Base-by-base conservation (phyloP, 2,113 vertebrate species). In the Solea senegalensis region DNA sequence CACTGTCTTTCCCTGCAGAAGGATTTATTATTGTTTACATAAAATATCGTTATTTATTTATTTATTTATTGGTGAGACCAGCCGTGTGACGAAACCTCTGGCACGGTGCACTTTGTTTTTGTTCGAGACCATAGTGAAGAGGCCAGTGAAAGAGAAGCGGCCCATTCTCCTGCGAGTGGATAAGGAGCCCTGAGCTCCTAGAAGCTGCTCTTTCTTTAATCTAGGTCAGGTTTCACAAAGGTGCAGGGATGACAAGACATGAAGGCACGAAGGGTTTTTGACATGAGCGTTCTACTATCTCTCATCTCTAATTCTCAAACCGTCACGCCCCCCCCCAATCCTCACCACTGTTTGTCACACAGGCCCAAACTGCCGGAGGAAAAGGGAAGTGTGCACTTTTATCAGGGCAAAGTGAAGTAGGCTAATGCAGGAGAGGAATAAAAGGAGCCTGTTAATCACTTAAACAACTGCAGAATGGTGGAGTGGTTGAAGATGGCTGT, bases 221-320 rank as follows among this genome's bases (percentile, higher is more conserved):
- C 85, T 86, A 84, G 90, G 85, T 88, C 87, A 90, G 82, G 59
- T 88, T 88, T 78, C 81, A 86, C 79, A 90, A 86, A 88, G 75
- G 65, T 84, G 74, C 43, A 27, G 48, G 68, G 65, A 78, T 43
- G 61, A 67, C 39, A 60, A 21, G 57, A 74, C 51, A 51, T 86
- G 58, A 88, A 91, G 82, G 62, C 16, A 74, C 63, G 64, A 72
- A 53, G 69, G 64, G 44, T 65, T 84, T 87, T 79, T 34, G 34
- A 78, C 65, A 73, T 83, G 80, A 78, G 55, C 81, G 80, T 82
- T 65, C 80, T 67, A 62, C 83, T 82, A 70, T 83, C 73, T 74
- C 67, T 73, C 75, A 70, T 82, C 75, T 80, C 80, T 75, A 76
- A 62, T 46, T 70, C 61, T 27, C 40, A 73, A 80, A 57, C 63